Base-by-base conservation (phyloP, 2,797 vertebrate genomes). In the Acropternis orthonyx region DNA sequence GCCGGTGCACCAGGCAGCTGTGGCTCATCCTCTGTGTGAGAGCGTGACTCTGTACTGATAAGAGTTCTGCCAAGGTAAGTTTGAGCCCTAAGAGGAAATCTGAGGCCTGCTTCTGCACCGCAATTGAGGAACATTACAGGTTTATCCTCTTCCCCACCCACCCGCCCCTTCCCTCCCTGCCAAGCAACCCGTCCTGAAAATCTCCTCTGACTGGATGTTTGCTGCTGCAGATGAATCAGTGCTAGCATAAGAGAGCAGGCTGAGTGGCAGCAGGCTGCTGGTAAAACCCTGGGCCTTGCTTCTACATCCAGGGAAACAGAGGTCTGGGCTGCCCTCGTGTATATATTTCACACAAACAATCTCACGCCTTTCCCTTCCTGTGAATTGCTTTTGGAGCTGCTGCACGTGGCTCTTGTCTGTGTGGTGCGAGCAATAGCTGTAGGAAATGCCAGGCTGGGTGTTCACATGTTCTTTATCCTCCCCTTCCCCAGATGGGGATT, bases 281-380 rank as follows among this genome's bases (percentile, higher is more conserved):
- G 80, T 59, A 73, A 86, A 79, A 58, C 34, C 74, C 41, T 0
- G 9, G 52, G 55, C 56, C 89, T 85, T 63, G 37, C 52, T 74
- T 36, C 76, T 54, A 13, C 55, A 54, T 62, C 55, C 52, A 28
- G 48, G 67, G 54, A 83, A 44, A 27, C 10, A 16, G 83, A 82
- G 88, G 17, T 52, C 56, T 83, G 92, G 20, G 49, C 93, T 91
- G 84, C 88, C 67, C 55, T 73, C 74, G 8, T 92, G 90, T 93
- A 30, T 82, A 22, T n/a, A 58, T 78, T 79, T 81, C 89, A 74
- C 77, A 85, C 77, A 91, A 95, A 84, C 91, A 82, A 20, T n/a
- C 67, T 95, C 85, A 79, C 36, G 5, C 88, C 59, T 95, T 94
- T 86, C 74, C 52, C 74, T 90, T 96, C 88, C 93, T 92, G 83